Evolutionary conservation across 2,113 vertebrate genomes (phyloP), one percentile per base, ranked within the genome.

Genomic region (Saiga tatarica): DNA sequence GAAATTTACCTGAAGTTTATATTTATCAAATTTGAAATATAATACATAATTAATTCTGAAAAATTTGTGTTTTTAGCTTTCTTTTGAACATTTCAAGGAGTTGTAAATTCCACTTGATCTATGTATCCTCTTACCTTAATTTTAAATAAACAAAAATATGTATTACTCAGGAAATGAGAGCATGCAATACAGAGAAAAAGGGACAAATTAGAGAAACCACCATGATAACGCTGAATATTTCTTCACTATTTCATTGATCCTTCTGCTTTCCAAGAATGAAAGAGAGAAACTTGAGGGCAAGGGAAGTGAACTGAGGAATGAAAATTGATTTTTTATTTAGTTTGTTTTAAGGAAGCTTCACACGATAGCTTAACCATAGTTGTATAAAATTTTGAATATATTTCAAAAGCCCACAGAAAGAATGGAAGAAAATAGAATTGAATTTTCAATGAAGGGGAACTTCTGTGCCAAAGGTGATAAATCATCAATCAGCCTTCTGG

Each of bases 331-430:
- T 79, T 78, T 71, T 39, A 25, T 52, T 85, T 60, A 33, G 21
- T 96, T 96, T 53, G n/a, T 53, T 91, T 60, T 93, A 85, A 78
- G 86, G 39, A 64, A 93, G 55, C 39, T 81, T 79, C n/a, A 81
- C 6, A 62, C 28, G 12, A 45, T 36, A 60, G 47, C 30, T 64
- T 96, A 82, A 91, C 53, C 42, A 53, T 16, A 53, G 4, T 47
- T 87, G n/a, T 60, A 62, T 62, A 94, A 36, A 55, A 88, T 76
- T 91, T 74, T 87, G 62, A 91, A 39, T 91, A 91, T 25, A 94
- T 93, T 91, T 64, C 55, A 85, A 89, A 95, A 85, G 53, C 45
- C 33, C 30, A 83, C 28, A 94, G 36, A 76, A 87, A 91, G 87
- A 83, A 39, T 76, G 36, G 30, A 87, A 89, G 47, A 76, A 91